Evolutionary conservation across 2,888 invertebrate species (phyloP), one percentile per base, ranked within the genome.

Genomic region (Ormyrus pomaceus): DNA sequence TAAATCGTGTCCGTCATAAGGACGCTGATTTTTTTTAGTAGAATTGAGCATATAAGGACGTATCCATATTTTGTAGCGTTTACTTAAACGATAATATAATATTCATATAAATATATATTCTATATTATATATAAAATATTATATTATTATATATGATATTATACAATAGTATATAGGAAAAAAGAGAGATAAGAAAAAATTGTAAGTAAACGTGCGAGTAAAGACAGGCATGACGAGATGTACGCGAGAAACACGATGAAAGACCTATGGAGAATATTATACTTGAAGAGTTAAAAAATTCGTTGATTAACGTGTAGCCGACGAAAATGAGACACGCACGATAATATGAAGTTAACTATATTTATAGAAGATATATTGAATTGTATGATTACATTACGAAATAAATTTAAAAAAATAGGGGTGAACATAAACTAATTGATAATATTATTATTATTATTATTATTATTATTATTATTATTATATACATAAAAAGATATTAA

Each of bases 1-100:
- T 19, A 45, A 76, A 62, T 62, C 62, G 56, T 68, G 48, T 62
- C 50, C 74, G 66, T 58, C 45, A 51, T 72, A 66, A 50, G 45
- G 50, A 58, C n/a, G n/a, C 48, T 58, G 34, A 66, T 45, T 72
- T 78, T 77, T 70, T 62, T 48, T 71, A 78, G 71, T 78, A 78
- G 72, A 66, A 48, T 71, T 19, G 55, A 66, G 19, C 59, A 13
- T 75, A 80, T 75, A 66, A 82, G 77, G 71, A 70, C 71, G 85
- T 87, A 87, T 86, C 85, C 86, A 88, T 88, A 88, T 88, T 89
- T 88, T 88, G 84, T 88, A 89, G 88, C 86, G 87, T 88, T 88
- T 88, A 87, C 86, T 87, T 87, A 86, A 80, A 75, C 61, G 61
- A 65, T 10, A 64, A 75, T 73, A 58, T 71, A 34, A 46, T 65